phyloP scores from a whole-genome alignment of 1,140 invertebrate genomes.

The Atopsyche davidsoni region DNA sequence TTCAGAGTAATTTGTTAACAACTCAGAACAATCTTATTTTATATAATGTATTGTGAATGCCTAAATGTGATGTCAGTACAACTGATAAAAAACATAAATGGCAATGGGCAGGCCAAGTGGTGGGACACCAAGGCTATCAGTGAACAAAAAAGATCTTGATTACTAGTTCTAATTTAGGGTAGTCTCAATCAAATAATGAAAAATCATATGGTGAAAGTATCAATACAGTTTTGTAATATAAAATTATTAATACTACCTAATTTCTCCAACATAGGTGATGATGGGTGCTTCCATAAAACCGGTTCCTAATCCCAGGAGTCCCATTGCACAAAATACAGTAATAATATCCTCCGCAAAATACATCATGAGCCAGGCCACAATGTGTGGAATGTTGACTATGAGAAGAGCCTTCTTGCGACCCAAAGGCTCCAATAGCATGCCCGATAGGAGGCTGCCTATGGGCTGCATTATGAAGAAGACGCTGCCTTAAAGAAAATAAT shows the following conservation, averaged over 20 bases:
- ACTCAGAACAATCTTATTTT: too few species aligned
- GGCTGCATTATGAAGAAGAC: constrained; percentile 64
- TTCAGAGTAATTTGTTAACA: too few species aligned
- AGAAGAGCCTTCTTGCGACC: constrained; percentile 61
- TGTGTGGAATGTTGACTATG: constrained; percentile 60
- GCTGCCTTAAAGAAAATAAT: constrained; percentile 52
- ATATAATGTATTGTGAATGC: too few species aligned
- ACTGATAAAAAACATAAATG: too few species aligned
- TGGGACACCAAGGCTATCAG: too few species aligned
- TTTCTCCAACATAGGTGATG: constrained; percentile 51
- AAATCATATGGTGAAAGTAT: too few species aligned
- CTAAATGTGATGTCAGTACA: too few species aligned
- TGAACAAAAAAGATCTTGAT: too few species aligned
- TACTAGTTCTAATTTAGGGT: too few species aligned
- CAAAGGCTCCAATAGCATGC: constrained; percentile 56
- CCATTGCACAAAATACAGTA: constrained; percentile 39
- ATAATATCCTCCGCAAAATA: constrained; percentile 48
- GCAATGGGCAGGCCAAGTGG: too few species aligned
- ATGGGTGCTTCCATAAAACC: constrained; percentile 52
- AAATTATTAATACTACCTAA: constrained; percentile 34
- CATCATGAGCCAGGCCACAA: constrained; percentile 60
- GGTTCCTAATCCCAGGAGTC: constrained; percentile 43
- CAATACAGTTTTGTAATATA: too few species aligned
- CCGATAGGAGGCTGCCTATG: constrained; percentile 60
- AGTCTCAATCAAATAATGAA: too few species aligned